Percentiles rank a stretch among this genome's conserved stretches.
phyloP scores from a whole-genome alignment of 2,888 invertebrate species.

The Dolichomitus sp. region DNA sequence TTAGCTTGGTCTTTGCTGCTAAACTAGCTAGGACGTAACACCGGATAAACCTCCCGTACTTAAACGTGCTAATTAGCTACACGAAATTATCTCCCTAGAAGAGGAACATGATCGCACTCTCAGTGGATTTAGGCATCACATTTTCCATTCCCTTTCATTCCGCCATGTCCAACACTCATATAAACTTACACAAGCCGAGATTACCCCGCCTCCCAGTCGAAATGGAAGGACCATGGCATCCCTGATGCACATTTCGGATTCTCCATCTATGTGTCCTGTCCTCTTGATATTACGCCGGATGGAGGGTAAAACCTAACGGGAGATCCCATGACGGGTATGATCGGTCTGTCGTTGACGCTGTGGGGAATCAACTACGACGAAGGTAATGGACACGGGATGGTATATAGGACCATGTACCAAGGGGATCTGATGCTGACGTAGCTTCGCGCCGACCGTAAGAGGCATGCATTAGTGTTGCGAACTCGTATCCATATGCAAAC shows the following conservation, averaged over 20 bases:
- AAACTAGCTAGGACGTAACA: no score
- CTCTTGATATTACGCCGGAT: background rate
- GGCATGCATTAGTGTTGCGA: slow-evolving; percentile 20
- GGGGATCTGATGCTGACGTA: slow-evolving; percentile 15
- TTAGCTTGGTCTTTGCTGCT: background rate
- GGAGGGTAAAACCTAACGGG: background rate
- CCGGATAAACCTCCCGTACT: background rate
- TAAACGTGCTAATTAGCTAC: background rate
- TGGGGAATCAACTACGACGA: slow-evolving; percentile 26
- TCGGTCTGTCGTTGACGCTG: background rate
- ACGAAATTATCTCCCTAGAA: background rate
- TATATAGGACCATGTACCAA: background rate
- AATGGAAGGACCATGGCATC: background rate
- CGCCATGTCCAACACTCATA: background rate
- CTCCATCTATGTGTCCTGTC: background rate
- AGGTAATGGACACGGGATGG: slow-evolving; percentile 5
- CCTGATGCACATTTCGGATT: slow-evolving; percentile 1
- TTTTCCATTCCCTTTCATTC: slow-evolving; percentile 23
- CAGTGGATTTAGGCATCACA: background rate
- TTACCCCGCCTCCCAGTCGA: background rate
- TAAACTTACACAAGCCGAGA: no score
- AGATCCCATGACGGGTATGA: background rate
- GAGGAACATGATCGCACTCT: background rate
- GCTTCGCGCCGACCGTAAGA: slow-evolving; percentile 14
- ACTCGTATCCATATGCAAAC: slow-evolving; percentile 32